phyloP scores from a whole-genome alignment of 23 tunicate species.

The Trididemnum clinides region DNA sequence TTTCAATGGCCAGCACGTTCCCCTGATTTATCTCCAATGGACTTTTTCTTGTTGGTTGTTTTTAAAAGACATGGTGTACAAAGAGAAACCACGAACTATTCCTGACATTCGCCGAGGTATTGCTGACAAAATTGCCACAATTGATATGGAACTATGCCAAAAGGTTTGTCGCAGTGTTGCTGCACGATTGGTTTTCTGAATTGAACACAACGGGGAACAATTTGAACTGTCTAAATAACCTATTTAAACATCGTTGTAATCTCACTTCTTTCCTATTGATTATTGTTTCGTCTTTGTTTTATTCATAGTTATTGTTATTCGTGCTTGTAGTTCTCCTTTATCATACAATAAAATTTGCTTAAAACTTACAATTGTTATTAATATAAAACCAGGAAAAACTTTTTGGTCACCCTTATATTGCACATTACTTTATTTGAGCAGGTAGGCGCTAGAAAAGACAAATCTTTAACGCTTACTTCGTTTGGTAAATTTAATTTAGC shows the following conservation, averaged over 20 bases:
- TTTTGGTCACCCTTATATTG: conserved; percentile 35
- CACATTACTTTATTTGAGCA: too few relatives aligned
- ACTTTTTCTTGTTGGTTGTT: conserved; percentile 37
- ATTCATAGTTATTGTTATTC: conserved; percentile 9
- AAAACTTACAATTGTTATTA: conserved; percentile 18
- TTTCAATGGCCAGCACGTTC: conserved; percentile 35
- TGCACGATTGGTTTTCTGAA: conserved; percentile 24
- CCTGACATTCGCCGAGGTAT: conserved; percentile 39
- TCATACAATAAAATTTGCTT: conserved; percentile 10
- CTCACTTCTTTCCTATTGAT: neutral
- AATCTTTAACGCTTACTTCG: too few relatives aligned
- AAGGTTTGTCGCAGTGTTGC: conserved; percentile 36
- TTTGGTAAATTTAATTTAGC: too few relatives aligned
- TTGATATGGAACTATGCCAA: conserved; percentile 47
- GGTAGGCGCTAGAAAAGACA: too few relatives aligned
- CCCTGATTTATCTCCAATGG: conserved; percentile 46
- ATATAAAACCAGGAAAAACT: conserved; percentile 2
- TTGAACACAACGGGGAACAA: conserved; percentile 35
- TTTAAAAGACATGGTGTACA: conserved; percentile 40
- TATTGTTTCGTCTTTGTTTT: conserved; percentile 23
- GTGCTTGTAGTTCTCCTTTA: conserved; percentile 24
- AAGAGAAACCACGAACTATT: conserved; percentile 41
- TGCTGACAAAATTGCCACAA: conserved; percentile 41
- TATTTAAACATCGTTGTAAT: conserved; percentile 4
- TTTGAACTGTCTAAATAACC: neutral